These are phyloP conservation scores for Apus apus DNA, from an alignment of 2,113 vertebrate genomes.

Conservation along the genomic window DNA sequence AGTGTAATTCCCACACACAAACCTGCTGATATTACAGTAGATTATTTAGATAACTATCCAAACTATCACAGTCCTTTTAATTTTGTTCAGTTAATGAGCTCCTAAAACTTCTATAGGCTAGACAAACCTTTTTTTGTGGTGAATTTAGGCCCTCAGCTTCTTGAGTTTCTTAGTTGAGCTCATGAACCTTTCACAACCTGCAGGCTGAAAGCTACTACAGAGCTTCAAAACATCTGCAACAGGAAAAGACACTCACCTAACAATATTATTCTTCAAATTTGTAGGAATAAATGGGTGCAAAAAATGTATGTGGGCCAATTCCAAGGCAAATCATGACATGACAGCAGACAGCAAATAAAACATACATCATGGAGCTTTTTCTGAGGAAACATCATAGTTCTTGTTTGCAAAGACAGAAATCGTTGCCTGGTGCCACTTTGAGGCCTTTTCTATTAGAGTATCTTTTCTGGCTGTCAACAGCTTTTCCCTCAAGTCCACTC, in stretches of 20 bases:
- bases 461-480: slow-evolving; percentile 19
- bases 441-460: background rate
- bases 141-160: background rate
- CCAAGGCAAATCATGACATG: background rate
- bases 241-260: background rate
- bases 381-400: background rate
- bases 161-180: background rate
- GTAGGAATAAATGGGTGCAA: background rate
- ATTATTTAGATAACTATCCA: background rate
- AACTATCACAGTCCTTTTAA: background rate
- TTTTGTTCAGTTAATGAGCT: background rate
- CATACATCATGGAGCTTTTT: background rate
- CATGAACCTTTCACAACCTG: background rate
- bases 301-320: background rate
- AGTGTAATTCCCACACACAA: background rate
- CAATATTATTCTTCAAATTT: background rate
- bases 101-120: background rate
- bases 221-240: background rate
- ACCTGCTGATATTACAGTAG: background rate
- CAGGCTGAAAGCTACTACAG: background rate
- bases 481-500: slow-evolving; percentile 5
- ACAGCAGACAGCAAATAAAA: background rate
- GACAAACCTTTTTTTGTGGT: background rate
- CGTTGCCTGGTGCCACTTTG: background rate
- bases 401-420: slow-evolving; percentile 31